Conservation (phyloP, 92 coral and sea anemone species). For the Palythoa grandis region DNA sequence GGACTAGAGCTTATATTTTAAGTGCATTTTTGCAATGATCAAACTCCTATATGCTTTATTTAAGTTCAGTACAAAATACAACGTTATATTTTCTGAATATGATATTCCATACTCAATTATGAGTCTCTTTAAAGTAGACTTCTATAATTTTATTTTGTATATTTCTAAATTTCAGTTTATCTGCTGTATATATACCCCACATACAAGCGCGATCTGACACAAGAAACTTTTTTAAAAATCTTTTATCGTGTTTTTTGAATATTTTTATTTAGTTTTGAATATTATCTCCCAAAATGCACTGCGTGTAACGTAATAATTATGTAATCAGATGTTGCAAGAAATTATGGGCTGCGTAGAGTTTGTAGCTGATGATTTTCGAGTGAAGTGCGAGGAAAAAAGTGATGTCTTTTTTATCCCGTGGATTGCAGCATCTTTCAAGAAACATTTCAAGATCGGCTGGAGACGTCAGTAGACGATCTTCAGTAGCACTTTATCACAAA, state of each 20-base stretch:
- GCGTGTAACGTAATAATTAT: not conserved
- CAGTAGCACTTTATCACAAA: constrained; percentile 72
- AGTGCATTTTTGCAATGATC: too few relatives aligned
- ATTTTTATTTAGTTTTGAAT: too few relatives aligned
- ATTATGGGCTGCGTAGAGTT: constrained; percentile 20
- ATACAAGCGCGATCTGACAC: too few relatives aligned
- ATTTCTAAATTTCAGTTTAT: not conserved
- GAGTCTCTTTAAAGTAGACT: too few relatives aligned
- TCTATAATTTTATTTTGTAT: not conserved
- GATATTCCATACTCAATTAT: too few relatives aligned
- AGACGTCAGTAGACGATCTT: constrained; percentile 40
- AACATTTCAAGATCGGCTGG: constrained; percentile 46
- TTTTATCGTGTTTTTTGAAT: too few relatives aligned
- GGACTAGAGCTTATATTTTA: too few relatives aligned
- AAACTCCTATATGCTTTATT: too few relatives aligned
- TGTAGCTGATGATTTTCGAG: not conserved
- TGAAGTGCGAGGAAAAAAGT: constrained; percentile 7
- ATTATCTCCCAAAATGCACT: not conserved
- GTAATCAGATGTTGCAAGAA: not conserved
- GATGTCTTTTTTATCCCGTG: constrained; percentile 56
- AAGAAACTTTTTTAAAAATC: too few relatives aligned
- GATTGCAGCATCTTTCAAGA: constrained; percentile 44
- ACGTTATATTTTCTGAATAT: too few relatives aligned
- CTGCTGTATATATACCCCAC: too few relatives aligned
- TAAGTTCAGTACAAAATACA: too few relatives aligned